Evolutionary conservation across 2,797 vertebrate genomes (phyloP), one percentile per base, ranked within the genome.

Genomic region (Gastrophryne carolinensis): DNA sequence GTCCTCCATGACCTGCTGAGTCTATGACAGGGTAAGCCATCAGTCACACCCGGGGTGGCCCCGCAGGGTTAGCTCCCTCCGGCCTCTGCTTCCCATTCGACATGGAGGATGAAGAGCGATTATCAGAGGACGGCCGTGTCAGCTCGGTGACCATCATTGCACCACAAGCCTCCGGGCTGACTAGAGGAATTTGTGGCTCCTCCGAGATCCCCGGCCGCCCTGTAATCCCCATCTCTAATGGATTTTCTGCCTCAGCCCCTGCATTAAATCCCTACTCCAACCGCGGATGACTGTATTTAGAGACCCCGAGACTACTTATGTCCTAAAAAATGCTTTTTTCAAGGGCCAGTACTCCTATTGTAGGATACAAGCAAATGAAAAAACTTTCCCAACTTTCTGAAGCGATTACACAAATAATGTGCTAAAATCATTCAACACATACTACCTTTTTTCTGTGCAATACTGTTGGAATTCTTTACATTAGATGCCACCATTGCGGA

Each of bases 11-110:
- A 21, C 11, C 63, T n/a, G 3, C 12, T n/a, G 12, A 57, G 24
- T 8, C 4, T 7, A 74, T 58, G 6, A 15, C 34, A 24, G 26
- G 54, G 27, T 9, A 29, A 21, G 17, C 54, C 73, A 77, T 77
- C 54, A 54, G 70, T 77, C 74, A 76, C n/a, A 47, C 35, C 4
- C 2, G 11, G 12, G 4, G 60, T 19, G 24, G 27, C 1, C 13
- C 32, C 15, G 2, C n/a, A 27, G 23, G 5, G 41, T 73, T 23
- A 39, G 79, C 15, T 56, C 29, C 39, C 44, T 23, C 19, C 13
- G 0, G 0, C 26, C 66, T 83, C 84, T 84, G 85, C 79, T 87
- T 84, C 3, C 13, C 60, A 79, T 84, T 87, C 82, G 82, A 15
- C 80, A 82, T 64, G 75, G 83, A 81, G 80, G 49, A 23, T 69